Conservation (phyloP, 2,888 invertebrate genomes). For the Synergus umbraculus region DNA sequence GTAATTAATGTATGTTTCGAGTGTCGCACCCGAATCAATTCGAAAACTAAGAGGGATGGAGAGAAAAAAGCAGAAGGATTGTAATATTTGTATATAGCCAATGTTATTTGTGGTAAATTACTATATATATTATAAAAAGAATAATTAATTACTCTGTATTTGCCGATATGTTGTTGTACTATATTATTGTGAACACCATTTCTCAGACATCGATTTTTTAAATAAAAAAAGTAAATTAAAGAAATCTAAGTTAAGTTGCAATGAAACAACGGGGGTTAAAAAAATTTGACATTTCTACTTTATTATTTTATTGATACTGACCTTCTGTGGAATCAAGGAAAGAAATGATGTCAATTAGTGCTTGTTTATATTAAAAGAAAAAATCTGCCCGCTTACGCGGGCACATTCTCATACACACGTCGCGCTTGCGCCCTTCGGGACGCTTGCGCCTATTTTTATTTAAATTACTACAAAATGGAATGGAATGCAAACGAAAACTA, state of each 20-base stretch:
- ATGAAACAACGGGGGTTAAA: slow-evolving; percentile 36
- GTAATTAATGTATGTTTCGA: slow-evolving; percentile 36
- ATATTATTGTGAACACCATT: slow-evolving; percentile 76
- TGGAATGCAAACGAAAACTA: too few species aligned
- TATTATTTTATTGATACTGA: background rate
- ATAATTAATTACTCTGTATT: slow-evolving; percentile 68
- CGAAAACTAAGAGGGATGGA: slow-evolving; percentile 40
- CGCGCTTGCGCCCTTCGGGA: too few species aligned
- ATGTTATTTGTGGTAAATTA: slow-evolving; percentile 66
- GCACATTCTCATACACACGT: too few species aligned
- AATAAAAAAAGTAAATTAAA: slow-evolving; percentile 66
- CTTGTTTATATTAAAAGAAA: too few species aligned
- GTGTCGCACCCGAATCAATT: slow-evolving; percentile 47
- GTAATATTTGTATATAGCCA: slow-evolving; percentile 71
- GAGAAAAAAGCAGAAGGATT: slow-evolving; percentile 52
- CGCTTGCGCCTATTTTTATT: too few species aligned
- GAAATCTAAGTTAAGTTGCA: slow-evolving; percentile 33
- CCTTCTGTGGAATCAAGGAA: background rate
- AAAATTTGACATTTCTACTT: background rate
- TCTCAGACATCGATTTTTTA: slow-evolving; percentile 76
- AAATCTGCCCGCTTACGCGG: too few species aligned
- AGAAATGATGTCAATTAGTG: background rate
- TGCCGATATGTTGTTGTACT: slow-evolving; percentile 73
- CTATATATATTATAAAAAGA: slow-evolving; percentile 59
- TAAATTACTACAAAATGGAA: too few species aligned